Evolutionary conservation across 2,888 invertebrate species (phyloP), one percentile per base, ranked within the genome.

Genomic region (Drosophila planitibia): DNA sequence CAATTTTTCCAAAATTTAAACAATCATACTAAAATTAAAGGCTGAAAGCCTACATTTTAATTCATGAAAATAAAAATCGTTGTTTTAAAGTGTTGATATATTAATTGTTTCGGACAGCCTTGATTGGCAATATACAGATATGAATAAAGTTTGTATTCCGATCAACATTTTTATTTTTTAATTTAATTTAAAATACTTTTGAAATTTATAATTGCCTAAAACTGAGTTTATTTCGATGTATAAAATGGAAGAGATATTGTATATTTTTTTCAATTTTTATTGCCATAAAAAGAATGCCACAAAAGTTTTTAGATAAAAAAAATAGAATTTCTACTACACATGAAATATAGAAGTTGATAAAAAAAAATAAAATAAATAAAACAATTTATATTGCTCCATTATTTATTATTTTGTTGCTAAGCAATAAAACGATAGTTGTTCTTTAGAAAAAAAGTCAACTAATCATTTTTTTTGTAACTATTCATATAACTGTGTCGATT

Each of bases 341-440:
- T 47, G 16, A 47, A 47, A 47, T 44, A 30, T 16, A 5, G 14
- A 30, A 39, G 14, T 57, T 57, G 57, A 28, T 12, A 39, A n/a
- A 28, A 39, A 14, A 28, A 19, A 5, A 51, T 10, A 4, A 3
- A 28, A 10, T 28, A 16, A 28, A 51, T 10, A 12, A 28, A 57
- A n/a, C n/a, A 28, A 39, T 39, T 39, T 39, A 30, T 39, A 28
- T 39, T n/a, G 14, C 14, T 14, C 12, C 28, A 57, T 57, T 39
- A 39, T 37, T 55, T 55, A 39, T 39, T 28, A 39, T 55, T 28
- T 57, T 39, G 30, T 39, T 39, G 57, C 28, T n/a, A 7, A 57
- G n/a, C 37, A 55, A 35, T 54, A 54, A 39, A 28, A 16, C 14
- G 28, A 19, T 7, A 7, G n/a, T 7, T n/a, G 4, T 7, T 47